A percentile compares a stretch with the other conserved stretches of the same genome.
phyloP scores from a whole-genome alignment of 1,140 invertebrate species.

The Pseudobourletiella spinata region DNA sequence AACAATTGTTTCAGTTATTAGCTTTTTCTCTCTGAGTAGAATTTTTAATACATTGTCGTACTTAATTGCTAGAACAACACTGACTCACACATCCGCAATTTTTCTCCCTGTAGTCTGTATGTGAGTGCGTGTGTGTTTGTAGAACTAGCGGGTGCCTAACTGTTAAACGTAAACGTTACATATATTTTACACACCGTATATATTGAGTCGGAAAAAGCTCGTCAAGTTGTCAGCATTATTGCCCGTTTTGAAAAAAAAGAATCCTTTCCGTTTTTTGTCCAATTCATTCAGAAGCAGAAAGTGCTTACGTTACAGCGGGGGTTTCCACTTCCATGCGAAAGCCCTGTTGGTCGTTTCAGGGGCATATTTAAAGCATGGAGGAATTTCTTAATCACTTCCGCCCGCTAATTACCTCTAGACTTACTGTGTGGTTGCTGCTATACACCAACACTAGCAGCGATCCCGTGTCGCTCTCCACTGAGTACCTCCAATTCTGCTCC shows the following conservation, averaged over 20 bases:
- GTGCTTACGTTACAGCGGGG: conserved; percentile 1
- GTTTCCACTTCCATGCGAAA: neutral
- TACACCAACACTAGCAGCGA: too few species aligned
- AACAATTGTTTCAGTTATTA: too few species aligned
- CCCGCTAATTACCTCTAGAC: conserved; percentile 8
- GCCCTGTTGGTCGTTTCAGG: neutral
- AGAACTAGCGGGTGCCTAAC: too few species aligned
- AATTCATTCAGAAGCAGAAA: neutral
- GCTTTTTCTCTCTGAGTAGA: too few species aligned
- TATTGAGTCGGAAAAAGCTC: conserved; percentile 31
- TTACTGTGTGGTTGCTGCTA: neutral
- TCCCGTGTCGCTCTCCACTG: too few species aligned
- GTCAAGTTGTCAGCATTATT: conserved; percentile 32
- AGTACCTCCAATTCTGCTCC: too few species aligned
- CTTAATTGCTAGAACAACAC: too few species aligned
- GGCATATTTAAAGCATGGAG: conserved; percentile 2
- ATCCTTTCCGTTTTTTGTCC: neutral
- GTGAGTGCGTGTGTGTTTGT: too few species aligned
- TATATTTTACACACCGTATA: too few species aligned
- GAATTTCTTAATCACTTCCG: conserved; percentile 14
- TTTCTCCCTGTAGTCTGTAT: too few species aligned
- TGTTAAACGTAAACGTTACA: neutral
- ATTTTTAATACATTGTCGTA: too few species aligned
- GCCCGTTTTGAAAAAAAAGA: conserved; percentile 18
- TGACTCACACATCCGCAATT: too few species aligned